Base-by-base conservation (phyloP, 2,888 invertebrate species). In the Drosophila longiperda region DNA sequence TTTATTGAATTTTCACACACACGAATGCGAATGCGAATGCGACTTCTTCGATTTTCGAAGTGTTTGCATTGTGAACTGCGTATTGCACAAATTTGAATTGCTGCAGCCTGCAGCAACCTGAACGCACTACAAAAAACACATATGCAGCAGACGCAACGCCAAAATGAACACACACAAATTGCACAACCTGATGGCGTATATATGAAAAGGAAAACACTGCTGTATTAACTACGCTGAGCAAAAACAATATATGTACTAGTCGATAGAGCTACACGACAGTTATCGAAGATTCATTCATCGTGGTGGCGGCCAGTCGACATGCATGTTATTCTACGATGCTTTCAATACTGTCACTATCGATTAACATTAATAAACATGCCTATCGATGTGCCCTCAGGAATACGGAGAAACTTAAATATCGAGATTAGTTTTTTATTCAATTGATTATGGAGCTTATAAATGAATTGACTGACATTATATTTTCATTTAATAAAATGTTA, bases 1-100 rank as follows among this genome's bases (percentile, higher is more conserved):
- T 80, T 66, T 89, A 89, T 87, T 84, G 78, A 84, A 86, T 82
- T 81, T 87, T 84, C 82, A 83, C 79, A 80, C 72, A 83, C 82
- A 73, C 38, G 55, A 55, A 32, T 32, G 42, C 73, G 75, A 67
- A 52, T 52, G 67, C 68, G 74, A 68, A 68, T 64, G 68, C 73
- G 74, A 77, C 61, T 66, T 74, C 61, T 85, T 85, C 59, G 83
- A 83, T 85, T 84, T 84, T 81, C 83, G 77, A 78, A 71, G 73
- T 45, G 80, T 55, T 80, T 62, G 77, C 80, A 80, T 80, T 77
- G 80, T 80, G 80, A 71, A 69, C 45, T 62, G 61, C 68, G 61
- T 64, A 55, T 62, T 55, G 66, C 73, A 73, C 78, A 78, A 78
- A 69, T 38, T 26, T 64, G 26, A 64, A 65, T 59, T 54, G 33